Base-by-base conservation (phyloP, 1,140 invertebrate genomes). In the Euwallacea similis region DNA sequence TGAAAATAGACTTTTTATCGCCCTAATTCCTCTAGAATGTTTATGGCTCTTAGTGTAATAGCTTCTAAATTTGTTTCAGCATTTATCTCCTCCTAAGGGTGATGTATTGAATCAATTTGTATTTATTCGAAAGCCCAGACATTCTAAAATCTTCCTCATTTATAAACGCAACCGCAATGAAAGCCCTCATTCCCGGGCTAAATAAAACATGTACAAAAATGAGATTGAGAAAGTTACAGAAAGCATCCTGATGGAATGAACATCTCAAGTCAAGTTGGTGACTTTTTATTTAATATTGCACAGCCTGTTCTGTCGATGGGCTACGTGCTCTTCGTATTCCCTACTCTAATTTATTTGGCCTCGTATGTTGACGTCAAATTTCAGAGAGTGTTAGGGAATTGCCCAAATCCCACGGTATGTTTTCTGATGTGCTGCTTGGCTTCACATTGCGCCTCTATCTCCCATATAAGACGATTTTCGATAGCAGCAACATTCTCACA, bases 281-380 rank as follows among this genome's bases (percentile, higher is more conserved):
- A 66, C 65, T 70, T 70, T 72, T 75, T 76, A 77, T 77, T 75
- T 77, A 75, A 75, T 71, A 68, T 77, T 75, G 53, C 62, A 71
- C 56, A 65, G 66, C 73, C 62, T 69, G 65, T 66, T 55, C 65
- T 70, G 72, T 69, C 66, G 66, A 72, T 72, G 56, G 50, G 54
- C 61, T 65, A 61, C 66, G 67, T 70, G 66, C 62, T 62, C 50
- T 65, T 42, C 62, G 71, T 77, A 79, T 79, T 79, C 76, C 78
- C 78, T 71, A 54, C 73, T 78, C 76, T 78, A 78, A 79, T 79
- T 79, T 79, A 78, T 75, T 73, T 72, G 72, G 74, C 74, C 74
- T 73, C 72, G 75, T 77, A 76, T 76, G 74, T 74, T 72, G 74
- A 73, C 75, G 75, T 73, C 73, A 74, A 76, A 76, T 77, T 74